These are phyloP conservation scores for Maniola jurtina DNA, from an alignment of 1,140 invertebrate genomes.

Conservation along the genomic window DNA sequence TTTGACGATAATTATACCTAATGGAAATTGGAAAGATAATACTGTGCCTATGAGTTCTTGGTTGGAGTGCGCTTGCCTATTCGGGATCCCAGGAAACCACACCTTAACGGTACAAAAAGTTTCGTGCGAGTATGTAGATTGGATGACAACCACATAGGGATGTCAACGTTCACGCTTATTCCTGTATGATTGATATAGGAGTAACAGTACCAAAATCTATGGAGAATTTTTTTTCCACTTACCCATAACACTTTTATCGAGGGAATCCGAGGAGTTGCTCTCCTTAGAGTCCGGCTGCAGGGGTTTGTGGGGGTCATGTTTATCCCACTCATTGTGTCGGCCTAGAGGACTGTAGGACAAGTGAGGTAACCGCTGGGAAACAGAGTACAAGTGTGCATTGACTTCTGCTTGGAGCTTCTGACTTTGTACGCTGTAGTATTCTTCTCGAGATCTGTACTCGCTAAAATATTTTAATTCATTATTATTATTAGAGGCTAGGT, in stretches of 20 bases:
- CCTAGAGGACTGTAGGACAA: slow-evolving; percentile 73
- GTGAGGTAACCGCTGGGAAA: slow-evolving; percentile 71
- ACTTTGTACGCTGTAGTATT: slow-evolving; percentile 74
- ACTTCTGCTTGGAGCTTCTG: slow-evolving; percentile 73
- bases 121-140: too few species aligned
- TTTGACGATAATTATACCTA: too few species aligned
- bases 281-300: slow-evolving; percentile 69
- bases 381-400: slow-evolving; percentile 75
- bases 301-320: slow-evolving; percentile 69
- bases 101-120: too few species aligned
- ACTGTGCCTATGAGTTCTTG: too few species aligned
- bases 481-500: too few species aligned
- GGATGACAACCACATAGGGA: too few species aligned
- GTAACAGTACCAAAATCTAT: too few species aligned
- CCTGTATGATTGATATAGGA: too few species aligned
- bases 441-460: slow-evolving; percentile 74
- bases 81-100: too few species aligned
- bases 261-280: slow-evolving; percentile 73
- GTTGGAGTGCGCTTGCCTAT: too few species aligned
- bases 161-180: too few species aligned
- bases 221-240: slow-evolving; percentile 15
- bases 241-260: slow-evolving; percentile 77
- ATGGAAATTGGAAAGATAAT: too few species aligned
- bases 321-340: slow-evolving; percentile 74
- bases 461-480: slow-evolving; percentile 40